These are phyloP conservation scores for Osmoderma eremita DNA, from an alignment of 2,888 invertebrate species.

Conservation along the genomic window DNA sequence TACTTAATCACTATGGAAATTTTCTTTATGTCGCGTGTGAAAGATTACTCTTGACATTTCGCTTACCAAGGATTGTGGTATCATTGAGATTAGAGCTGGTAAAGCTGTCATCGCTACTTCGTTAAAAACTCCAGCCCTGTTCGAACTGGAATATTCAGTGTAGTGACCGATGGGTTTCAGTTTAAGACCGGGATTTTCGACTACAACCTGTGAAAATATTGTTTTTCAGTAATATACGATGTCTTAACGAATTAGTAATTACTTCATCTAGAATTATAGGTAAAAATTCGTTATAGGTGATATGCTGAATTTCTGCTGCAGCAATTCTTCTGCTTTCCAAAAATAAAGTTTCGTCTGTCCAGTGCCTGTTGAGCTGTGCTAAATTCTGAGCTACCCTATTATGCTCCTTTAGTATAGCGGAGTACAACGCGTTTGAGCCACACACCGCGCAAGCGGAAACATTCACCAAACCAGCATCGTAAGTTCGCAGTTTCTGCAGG, in stretches of 20 bases:
- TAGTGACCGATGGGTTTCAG: conserved; percentile 77
- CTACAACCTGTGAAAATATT: conserved; percentile 66
- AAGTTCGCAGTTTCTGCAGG: conserved; percentile 75
- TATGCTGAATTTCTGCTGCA: conserved; percentile 83
- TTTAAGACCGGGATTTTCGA: conserved; percentile 71
- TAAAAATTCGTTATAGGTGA: conserved; percentile 85
- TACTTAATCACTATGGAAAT: too few species aligned
- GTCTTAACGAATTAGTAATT: conserved; percentile 47
- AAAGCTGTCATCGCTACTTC: conserved; percentile 80
- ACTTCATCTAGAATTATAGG: conserved; percentile 82
- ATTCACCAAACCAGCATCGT: conserved; percentile 77
- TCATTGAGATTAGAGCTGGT: conserved; percentile 80
- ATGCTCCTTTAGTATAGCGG: conserved; percentile 78
- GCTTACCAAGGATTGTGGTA: conserved; percentile 74
- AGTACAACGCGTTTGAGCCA: conserved; percentile 78
- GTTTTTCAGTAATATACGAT: too few species aligned
- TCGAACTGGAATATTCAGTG: conserved; percentile 82
- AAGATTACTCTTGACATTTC: conserved; percentile 3
- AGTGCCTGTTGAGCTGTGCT: conserved; percentile 77
- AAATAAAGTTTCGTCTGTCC: conserved; percentile 82
- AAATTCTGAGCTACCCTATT: conserved; percentile 80
- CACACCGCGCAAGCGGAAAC: conserved; percentile 73
- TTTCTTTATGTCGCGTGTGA: background rate
- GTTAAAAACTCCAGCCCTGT: conserved; percentile 80
- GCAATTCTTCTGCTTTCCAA: conserved; percentile 79